A percentile compares a stretch with the other conserved stretches of the same genome.
Evolutionary conservation across 2,888 invertebrate species (phyloP).

Genomic region (Labia minor): DNA sequence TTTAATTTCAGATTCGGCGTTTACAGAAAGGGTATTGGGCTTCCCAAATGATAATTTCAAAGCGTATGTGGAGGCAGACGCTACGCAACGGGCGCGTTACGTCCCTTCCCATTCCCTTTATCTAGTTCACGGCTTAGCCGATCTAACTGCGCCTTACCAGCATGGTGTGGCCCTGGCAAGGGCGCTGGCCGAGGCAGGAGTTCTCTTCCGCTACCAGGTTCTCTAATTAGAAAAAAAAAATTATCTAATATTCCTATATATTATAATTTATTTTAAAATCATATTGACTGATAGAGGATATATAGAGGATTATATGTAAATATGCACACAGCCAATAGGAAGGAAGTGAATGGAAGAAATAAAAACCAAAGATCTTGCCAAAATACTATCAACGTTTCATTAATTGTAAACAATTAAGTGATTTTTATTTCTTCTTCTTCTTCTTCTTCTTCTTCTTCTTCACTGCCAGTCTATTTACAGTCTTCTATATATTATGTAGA

Average conservation of each 20-base stretch:
- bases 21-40: constrained; percentile 89
- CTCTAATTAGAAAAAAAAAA: constrained; percentile 23
- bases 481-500: no score
- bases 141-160: constrained; percentile 85
- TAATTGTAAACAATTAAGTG: no score
- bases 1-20: constrained; percentile 67
- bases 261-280: no score
- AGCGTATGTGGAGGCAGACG: constrained; percentile 85
- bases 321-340: neutral
- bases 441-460: no score
- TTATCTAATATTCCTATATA: neutral
- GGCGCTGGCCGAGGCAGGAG: constrained; percentile 74
- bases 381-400: no score
- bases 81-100: constrained; percentile 75
- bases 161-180: constrained; percentile 83
- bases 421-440: no score
- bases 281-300: neutral
- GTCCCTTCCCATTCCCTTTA: constrained; percentile 81
- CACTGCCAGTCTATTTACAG: no score
- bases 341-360: no score
- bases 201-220: constrained; percentile 88
- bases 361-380: no score
- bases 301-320: neutral
- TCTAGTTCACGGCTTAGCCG: constrained; percentile 86
- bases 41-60: constrained; percentile 77